Evolutionary conservation across 1,140 invertebrate species (phyloP).

Genomic region (Liolophura sinensis): DNA sequence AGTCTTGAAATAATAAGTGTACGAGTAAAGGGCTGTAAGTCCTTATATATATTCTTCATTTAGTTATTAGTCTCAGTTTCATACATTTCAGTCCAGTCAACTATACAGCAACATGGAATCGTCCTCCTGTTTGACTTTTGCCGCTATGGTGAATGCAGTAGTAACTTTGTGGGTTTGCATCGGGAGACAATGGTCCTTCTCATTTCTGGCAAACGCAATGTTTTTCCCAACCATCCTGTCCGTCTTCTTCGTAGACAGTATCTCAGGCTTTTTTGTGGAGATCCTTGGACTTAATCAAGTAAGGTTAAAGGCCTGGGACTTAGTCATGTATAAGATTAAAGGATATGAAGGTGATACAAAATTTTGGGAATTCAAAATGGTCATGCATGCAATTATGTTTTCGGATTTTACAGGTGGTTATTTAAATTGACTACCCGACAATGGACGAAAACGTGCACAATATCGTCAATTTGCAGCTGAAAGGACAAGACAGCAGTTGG

Average conservation of each 20-base stretch:
- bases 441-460: too few relatives aligned
- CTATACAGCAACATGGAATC: too few relatives aligned
- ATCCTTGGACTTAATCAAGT: conserved; percentile 12
- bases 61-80: too few relatives aligned
- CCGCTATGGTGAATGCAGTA: conserved; percentile 2
- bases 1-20: too few relatives aligned
- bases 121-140: conserved; percentile 7
- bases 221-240: conserved; percentile 14
- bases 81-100: too few relatives aligned
- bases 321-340: neutral
- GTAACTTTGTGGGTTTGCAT: conserved; percentile 15
- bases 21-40: too few relatives aligned
- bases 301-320: neutral
- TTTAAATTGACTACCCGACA: too few relatives aligned
- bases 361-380: neutral
- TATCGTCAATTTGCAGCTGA: too few relatives aligned
- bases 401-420: neutral
- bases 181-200: conserved; percentile 7
- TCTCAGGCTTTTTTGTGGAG: neutral
- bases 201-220: conserved; percentile 15
- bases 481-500: too few relatives aligned
- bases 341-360: neutral
- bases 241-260: conserved; percentile 8
- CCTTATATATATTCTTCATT: too few relatives aligned
- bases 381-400: neutral